These are phyloP conservation scores for Nymphalis c-album DNA, from an alignment of 2,888 invertebrate species.

Conservation along the genomic window DNA sequence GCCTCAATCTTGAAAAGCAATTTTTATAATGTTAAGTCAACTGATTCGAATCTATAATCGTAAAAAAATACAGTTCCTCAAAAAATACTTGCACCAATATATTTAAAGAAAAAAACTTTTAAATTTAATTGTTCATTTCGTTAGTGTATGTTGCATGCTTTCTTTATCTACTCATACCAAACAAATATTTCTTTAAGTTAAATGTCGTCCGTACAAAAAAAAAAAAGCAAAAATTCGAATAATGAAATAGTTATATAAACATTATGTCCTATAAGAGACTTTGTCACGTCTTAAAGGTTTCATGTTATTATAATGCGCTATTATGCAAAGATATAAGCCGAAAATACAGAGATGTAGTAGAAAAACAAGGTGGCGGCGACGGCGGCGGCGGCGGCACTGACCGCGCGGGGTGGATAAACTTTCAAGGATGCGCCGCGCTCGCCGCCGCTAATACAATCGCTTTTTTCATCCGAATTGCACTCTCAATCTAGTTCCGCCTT, in stretches of 20 bases:
- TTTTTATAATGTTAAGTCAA: too few species aligned
- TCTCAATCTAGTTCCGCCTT: conserved; percentile 47
- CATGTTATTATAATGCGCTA: conserved; percentile 25
- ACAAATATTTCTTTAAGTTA: too few species aligned
- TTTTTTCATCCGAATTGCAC: conserved; percentile 52
- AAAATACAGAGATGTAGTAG: conserved; percentile 48
- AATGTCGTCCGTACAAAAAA: background rate
- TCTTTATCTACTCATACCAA: too few species aligned
- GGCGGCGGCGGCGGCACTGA: conserved; percentile 53
- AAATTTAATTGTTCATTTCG: too few species aligned
- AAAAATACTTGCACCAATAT: too few species aligned
- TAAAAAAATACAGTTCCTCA: too few species aligned
- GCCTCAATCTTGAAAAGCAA: too few species aligned
- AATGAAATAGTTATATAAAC: background rate
- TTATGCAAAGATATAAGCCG: conserved; percentile 46
- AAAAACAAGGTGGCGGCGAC: conserved; percentile 47
- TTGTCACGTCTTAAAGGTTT: background rate
- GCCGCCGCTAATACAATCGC: conserved; percentile 28
- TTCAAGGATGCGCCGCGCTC: conserved; percentile 60
- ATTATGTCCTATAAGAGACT: background rate
- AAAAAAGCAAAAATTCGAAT: background rate
- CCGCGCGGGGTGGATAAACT: conserved; percentile 67
- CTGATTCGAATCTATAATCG: too few species aligned
- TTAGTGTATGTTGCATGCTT: too few species aligned
- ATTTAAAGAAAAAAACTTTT: too few species aligned